phyloP scores from a whole-genome alignment of 1,140 invertebrate genomes.

The Sitophilus oryzae region DNA sequence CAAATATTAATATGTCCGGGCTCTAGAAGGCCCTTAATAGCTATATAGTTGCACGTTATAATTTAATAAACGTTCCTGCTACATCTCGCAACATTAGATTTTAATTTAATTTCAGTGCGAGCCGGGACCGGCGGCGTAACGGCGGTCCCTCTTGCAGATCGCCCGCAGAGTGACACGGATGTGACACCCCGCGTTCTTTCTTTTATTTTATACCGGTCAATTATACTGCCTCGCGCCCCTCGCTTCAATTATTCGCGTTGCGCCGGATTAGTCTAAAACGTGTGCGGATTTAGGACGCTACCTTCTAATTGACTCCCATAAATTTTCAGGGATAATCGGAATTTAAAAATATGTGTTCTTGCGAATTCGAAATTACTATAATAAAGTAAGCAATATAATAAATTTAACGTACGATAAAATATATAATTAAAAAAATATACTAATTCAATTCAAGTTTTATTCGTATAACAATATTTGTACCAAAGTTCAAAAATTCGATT shows the following conservation, averaged over 20 bases:
- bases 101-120: slow-evolving; percentile 32
- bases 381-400: no score
- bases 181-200: background rate
- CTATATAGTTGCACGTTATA: slow-evolving; percentile 35
- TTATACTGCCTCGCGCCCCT: background rate
- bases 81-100: slow-evolving; percentile 32
- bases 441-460: no score
- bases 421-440: no score
- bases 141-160: background rate
- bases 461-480: no score
- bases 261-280: background rate
- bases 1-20: slow-evolving; percentile 29
- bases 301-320: background rate
- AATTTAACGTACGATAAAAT: no score
- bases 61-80: slow-evolving; percentile 36
- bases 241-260: background rate
- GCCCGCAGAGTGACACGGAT: background rate
- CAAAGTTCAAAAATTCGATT: no score
- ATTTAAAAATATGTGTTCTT: background rate
- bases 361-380: no score
- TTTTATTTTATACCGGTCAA: background rate
- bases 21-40: slow-evolving; percentile 27
- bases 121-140: background rate
- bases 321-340: background rate
- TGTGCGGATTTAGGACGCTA: background rate